Evolutionary conservation across 2,113 vertebrate species (phyloP).

Genomic region (Recurvirostra avosetta): DNA sequence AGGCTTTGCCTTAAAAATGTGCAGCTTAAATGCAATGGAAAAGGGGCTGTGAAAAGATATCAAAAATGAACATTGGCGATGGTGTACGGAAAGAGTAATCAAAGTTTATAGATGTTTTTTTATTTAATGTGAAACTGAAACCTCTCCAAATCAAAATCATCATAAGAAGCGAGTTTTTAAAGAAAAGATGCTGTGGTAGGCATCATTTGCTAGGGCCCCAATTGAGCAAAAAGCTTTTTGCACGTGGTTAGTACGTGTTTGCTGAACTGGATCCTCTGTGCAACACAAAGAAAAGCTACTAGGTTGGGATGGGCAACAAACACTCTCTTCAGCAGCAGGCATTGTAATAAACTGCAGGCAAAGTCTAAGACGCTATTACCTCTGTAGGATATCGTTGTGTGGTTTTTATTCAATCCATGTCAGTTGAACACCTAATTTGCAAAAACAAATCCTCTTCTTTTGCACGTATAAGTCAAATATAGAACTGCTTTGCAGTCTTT

Average conservation of each 20-base stretch:
- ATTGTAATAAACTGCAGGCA: not conserved
- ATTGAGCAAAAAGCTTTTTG: not conserved
- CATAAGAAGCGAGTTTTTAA: not conserved
- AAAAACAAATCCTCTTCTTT: not conserved
- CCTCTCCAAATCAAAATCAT: not conserved
- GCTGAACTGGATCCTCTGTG: not conserved
- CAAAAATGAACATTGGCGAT: not conserved
- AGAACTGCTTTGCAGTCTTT: not conserved
- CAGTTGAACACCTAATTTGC: not conserved
- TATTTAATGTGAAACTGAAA: not conserved
- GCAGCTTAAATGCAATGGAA: not conserved
- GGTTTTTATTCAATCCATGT: not conserved
- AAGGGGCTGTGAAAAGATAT: not conserved
- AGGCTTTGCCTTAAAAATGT: not conserved
- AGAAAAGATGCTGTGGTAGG: not conserved
- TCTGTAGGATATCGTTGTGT: not conserved
- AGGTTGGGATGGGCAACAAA: accelerated
- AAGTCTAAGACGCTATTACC: not conserved
- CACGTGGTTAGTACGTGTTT: not conserved
- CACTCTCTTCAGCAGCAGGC: not conserved
- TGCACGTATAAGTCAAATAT: not conserved
- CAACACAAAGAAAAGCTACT: not conserved
- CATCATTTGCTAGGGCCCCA: not conserved
- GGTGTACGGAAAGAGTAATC: not conserved
- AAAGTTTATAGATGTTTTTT: not conserved